phyloP scores from a whole-genome alignment of 2,113 vertebrate genomes.

The Corythornis madagascariensis region DNA sequence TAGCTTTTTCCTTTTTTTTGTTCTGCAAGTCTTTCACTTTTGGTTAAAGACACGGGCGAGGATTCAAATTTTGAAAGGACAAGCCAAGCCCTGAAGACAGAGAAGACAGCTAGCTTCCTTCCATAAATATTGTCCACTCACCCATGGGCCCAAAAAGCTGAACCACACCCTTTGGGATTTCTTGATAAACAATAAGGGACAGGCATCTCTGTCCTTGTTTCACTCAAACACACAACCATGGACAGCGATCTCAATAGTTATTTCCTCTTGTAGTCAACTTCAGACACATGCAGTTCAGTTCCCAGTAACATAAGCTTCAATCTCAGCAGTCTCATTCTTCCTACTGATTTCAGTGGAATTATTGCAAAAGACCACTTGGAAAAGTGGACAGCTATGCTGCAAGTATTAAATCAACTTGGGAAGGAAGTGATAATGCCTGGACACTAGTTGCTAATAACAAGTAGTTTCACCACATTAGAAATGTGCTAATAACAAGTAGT shows the following conservation, averaged over 20 bases:
- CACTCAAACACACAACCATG: neutral
- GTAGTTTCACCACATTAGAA: neutral
- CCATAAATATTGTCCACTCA: neutral
- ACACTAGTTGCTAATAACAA: neutral
- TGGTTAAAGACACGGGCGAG: neutral
- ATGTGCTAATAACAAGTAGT: neutral
- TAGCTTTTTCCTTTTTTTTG: neutral
- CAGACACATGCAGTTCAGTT: neutral
- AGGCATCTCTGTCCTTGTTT: neutral
- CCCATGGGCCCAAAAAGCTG: neutral
- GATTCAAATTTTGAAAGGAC: neutral
- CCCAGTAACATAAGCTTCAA: neutral
- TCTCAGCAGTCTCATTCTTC: neutral
- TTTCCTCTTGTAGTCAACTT: no score
- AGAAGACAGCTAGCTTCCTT: neutral
- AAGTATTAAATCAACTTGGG: neutral
- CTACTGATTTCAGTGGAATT: neutral
- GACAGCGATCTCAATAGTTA: neutral
- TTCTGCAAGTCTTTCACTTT: neutral
- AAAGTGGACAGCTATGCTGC: neutral
- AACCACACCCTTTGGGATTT: neutral
- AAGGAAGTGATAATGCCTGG: neutral
- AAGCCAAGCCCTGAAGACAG: neutral
- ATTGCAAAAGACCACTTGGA: neutral
- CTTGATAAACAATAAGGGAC: neutral